phyloP scores from a whole-genome alignment of 2,113 vertebrate species.

The Xenopus laevis region DNA sequence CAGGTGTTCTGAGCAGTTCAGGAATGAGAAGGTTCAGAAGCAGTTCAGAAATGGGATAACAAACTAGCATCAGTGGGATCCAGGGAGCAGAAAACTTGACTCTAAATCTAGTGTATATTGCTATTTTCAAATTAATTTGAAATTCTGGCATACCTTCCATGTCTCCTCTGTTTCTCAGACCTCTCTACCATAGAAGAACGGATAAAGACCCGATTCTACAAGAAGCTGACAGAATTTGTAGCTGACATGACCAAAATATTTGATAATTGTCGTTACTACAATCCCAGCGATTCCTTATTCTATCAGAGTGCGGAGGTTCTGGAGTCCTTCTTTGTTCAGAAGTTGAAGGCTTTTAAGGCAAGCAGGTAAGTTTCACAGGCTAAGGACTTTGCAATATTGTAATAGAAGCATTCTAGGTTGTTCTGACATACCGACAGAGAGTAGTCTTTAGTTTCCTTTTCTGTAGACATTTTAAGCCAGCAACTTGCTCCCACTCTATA shows the following conservation, averaged over 20 bases:
- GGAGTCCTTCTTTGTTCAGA: slow-evolving; percentile 98
- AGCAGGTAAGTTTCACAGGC: slow-evolving; percentile 83
- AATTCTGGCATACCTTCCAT: slow-evolving; percentile 3
- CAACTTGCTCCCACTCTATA: neutral
- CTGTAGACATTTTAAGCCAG: slow-evolving; percentile 52
- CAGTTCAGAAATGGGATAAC: too few species aligned
- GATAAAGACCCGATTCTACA: slow-evolving; percentile 90
- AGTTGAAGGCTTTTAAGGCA: slow-evolving; percentile 97
- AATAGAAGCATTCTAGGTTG: neutral
- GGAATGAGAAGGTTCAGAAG: too few species aligned
- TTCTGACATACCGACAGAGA: slow-evolving; percentile 20
- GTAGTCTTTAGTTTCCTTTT: neutral
- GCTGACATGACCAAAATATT: slow-evolving; percentile 99
- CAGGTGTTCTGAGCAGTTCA: too few species aligned
- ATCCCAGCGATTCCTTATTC: slow-evolving; percentile 95
- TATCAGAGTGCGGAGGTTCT: slow-evolving; percentile 97
- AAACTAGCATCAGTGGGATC: too few species aligned
- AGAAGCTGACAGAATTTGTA: slow-evolving; percentile 96
- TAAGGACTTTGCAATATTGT: neutral
- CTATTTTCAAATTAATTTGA: neutral
- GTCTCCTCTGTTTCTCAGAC: slow-evolving; percentile 68
- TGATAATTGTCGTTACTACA: slow-evolving; percentile 99
- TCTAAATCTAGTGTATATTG: too few species aligned
- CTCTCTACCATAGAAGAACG: slow-evolving; percentile 95
- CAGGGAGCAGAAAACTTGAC: too few species aligned